These are phyloP conservation scores for Saccopteryx leptura DNA, from an alignment of 2,113 vertebrate genomes.

Conservation along the genomic window DNA sequence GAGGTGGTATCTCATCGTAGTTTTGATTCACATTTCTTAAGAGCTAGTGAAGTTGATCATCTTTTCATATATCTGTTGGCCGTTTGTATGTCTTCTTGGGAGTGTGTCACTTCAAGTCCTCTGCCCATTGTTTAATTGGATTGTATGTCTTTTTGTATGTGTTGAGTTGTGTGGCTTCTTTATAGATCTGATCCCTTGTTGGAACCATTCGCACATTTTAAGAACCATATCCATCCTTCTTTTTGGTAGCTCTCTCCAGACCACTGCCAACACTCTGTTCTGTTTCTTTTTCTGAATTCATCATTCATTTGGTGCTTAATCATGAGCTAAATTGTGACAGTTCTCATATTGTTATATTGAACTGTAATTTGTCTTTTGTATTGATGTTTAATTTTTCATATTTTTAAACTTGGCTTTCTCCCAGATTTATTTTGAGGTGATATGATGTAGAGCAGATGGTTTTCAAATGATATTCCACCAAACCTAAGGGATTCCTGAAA, in stretches of 20 bases:
- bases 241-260: background rate
- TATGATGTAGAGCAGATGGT: constrained; percentile 32
- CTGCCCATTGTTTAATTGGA: background rate
- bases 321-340: constrained; percentile 17
- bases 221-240: background rate
- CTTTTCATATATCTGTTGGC: background rate
- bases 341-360: constrained; percentile 59
- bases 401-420: constrained; percentile 58
- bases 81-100: background rate
- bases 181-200: background rate
- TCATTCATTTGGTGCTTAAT: constrained; percentile 52
- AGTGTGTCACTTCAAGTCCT: background rate
- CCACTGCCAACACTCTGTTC: background rate
- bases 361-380: constrained; percentile 66
- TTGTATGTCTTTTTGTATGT: background rate
- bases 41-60: background rate
- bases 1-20: background rate
- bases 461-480: background rate
- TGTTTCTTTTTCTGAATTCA: background rate
- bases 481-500: constrained; percentile 60
- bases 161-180: background rate
- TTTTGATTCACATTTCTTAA: background rate
- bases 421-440: constrained; percentile 69
- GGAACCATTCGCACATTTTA: background rate
- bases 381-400: constrained; percentile 68